A percentile compares a stretch with the other conserved stretches of the same genome.
Conservation (phyloP, 2,888 invertebrate genomes). For the Ornithoptera alexandrae region DNA sequence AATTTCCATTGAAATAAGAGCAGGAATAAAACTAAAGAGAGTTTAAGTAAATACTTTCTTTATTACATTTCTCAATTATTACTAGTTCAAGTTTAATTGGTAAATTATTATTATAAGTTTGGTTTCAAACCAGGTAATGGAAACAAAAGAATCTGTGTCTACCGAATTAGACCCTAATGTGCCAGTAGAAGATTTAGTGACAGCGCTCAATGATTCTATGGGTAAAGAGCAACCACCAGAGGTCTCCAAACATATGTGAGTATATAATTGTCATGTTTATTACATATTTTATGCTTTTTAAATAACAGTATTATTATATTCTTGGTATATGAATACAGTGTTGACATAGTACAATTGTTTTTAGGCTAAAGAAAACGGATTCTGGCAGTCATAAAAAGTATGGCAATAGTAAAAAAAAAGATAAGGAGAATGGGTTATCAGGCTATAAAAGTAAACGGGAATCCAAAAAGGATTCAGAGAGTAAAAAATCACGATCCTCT, state of each 20-base stretch:
- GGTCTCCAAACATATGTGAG: slow-evolving; percentile 47
- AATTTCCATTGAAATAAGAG: too few species aligned
- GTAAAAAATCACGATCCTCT: slow-evolving; percentile 58
- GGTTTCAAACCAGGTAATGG: slow-evolving; percentile 74
- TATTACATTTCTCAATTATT: too few species aligned
- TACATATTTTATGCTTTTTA: background rate
- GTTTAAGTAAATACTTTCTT: too few species aligned
- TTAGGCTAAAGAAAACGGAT: slow-evolving; percentile 39
- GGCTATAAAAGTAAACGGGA: slow-evolving; percentile 55
- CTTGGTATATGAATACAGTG: background rate
- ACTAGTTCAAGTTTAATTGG: too few species aligned
- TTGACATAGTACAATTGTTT: background rate
- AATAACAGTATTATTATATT: background rate
- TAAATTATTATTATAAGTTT: background rate
- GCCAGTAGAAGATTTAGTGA: slow-evolving; percentile 84
- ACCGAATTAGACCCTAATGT: slow-evolving; percentile 82
- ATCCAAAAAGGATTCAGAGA: slow-evolving; percentile 59
- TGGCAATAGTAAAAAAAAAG: slow-evolving; percentile 48
- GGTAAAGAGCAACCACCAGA: slow-evolving; percentile 49
- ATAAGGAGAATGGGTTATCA: slow-evolving; percentile 45
- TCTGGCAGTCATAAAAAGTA: slow-evolving; percentile 35
- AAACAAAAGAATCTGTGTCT: slow-evolving; percentile 81
- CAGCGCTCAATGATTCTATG: slow-evolving; percentile 78
- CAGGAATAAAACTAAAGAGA: too few species aligned
- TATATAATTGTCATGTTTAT: background rate